Base-by-base conservation (phyloP, 1,140 invertebrate genomes). In the Amyelois transitella region DNA sequence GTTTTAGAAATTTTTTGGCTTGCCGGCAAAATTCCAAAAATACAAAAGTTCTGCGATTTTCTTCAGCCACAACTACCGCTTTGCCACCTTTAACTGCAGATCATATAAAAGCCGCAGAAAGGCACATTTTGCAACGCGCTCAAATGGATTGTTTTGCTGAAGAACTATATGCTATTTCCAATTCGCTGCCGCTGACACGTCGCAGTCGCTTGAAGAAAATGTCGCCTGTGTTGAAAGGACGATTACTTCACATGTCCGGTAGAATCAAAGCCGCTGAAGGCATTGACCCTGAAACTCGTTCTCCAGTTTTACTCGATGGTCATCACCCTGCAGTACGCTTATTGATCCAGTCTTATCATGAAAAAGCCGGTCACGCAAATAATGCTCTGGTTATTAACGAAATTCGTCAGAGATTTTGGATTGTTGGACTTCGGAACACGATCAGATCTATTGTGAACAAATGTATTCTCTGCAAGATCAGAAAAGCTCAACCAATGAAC, bases 401-500 rank as follows among this genome's bases (percentile, higher is more conserved):
- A 17, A 2, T 51, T 2, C 43, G 50, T 0, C 44, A 52, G 21
- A 44, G 25, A n/a, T 58, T 17, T 17, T 52, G 43, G 50, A 18
- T 55, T 2, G 1, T 59, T 0, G 18, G 43, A 2, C 10, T 57
- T 0, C 14, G 60, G 0, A 18, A 24, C 17, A 57, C 51, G 0
- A 45, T 51, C 0, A 50, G 43, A 18, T 14, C 6, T 0, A 38
- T 61, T 0, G 50, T 43, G 0, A 24, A 7, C 1, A 10, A n/a
- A 6, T 72, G 71, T 38, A 38, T 43, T 0, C 32, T 28, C 24
- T 78, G 51, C 22, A 58, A 8, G 14, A 60, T 51, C 44, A n/a
- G 57, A 7, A 49, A 14, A 53, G n/a, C 54, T 45, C 53, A 43
- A 6, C 58, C 61, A n/a, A n/a, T 10, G 6, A 14, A 22, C 18